Evolutionary conservation across 92 coral and sea anemone genomes (phyloP).

Genomic region (Heteractis magnifica): DNA sequence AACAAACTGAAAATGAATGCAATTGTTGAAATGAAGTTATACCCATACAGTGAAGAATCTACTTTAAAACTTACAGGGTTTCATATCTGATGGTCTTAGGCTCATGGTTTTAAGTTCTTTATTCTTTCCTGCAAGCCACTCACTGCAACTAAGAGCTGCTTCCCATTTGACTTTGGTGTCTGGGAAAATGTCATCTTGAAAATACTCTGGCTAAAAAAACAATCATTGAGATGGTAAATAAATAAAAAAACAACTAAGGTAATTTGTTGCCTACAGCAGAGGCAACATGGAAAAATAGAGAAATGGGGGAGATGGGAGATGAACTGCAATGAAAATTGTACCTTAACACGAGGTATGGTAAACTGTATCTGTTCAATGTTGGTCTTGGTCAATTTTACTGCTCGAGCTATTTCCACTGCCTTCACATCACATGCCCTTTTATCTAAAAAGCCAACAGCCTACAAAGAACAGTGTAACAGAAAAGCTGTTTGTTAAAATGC

Average conservation of each 20-base stretch:
- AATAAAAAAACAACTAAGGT: background rate
- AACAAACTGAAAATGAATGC: no score
- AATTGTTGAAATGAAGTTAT: no score
- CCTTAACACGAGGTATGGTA: constrained; percentile 93
- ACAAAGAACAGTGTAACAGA: background rate
- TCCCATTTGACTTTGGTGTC: constrained; percentile 89
- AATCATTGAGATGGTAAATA: background rate
- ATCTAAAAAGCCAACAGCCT: constrained; percentile 89
- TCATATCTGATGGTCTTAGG: constrained; percentile 82
- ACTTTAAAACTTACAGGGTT: constrained; percentile 58
- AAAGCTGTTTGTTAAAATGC: no score
- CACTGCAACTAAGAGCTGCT: constrained; percentile 62
- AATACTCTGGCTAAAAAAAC: constrained; percentile 74
- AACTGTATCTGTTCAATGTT: constrained; percentile 74
- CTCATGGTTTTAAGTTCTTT: constrained; percentile 71
- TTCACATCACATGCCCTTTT: constrained; percentile 76
- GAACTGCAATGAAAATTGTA: constrained; percentile 13
- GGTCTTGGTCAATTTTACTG: constrained; percentile 81
- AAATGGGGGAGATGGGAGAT: background rate
- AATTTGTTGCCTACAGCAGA: no score
- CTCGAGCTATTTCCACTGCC: constrained; percentile 86
- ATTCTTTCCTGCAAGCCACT: constrained; percentile 88
- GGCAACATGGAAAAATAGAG: no score
- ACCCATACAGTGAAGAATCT: no score
- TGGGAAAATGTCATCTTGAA: constrained; percentile 97